phyloP scores from a whole-genome alignment of 2,113 vertebrate species.

The Lasiurus borealis region DNA sequence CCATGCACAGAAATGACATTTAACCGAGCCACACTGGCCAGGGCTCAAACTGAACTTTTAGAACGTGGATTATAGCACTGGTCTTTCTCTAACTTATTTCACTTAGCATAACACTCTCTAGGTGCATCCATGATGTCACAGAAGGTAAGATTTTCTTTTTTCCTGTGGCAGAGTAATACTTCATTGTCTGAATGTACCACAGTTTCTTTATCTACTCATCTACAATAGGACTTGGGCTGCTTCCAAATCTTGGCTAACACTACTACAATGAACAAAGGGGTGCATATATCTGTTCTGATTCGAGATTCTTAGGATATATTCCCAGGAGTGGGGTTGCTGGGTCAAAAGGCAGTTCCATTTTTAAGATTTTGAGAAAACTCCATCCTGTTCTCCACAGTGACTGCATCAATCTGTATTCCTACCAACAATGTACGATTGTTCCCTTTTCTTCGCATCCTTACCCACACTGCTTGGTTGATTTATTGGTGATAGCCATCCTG shows the following conservation, averaged over 20 bases:
- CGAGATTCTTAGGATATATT: neutral
- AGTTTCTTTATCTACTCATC: neutral
- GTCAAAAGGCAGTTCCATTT: neutral
- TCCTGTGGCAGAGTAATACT: neutral
- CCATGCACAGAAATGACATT: too few relatives aligned
- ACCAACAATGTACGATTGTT: neutral
- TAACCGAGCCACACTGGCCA: too few relatives aligned
- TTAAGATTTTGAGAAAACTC: neutral
- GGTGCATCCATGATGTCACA: neutral
- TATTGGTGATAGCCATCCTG: neutral
- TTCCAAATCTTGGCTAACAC: neutral
- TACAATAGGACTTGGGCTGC: neutral
- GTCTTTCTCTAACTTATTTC: neutral
- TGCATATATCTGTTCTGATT: neutral
- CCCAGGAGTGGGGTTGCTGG: neutral
- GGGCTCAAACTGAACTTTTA: neutral
- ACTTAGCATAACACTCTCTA: neutral
- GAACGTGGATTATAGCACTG: neutral
- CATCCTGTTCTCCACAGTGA: neutral
- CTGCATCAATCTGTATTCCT: neutral
- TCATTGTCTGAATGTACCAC: neutral
- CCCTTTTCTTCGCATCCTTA: neutral
- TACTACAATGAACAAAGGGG: neutral
- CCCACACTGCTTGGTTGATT: neutral
- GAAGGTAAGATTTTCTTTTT: neutral